Evolutionary conservation across 1,140 invertebrate genomes (phyloP).

Genomic region (Lineus longissimus): DNA sequence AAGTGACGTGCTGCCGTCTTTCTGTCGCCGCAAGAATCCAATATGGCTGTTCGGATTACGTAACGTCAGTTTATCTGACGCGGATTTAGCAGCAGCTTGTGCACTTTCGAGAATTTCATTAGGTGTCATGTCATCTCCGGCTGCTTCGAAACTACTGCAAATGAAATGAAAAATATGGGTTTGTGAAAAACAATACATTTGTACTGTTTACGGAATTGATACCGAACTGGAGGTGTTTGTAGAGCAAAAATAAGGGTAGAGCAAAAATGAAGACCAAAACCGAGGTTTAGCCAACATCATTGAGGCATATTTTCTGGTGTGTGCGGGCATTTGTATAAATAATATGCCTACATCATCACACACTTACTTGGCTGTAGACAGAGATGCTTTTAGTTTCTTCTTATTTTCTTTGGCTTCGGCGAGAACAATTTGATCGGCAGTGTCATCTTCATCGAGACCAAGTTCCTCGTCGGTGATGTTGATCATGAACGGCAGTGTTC

Average conservation of each 20-base stretch:
- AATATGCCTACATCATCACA: no score
- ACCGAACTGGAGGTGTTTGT: no score
- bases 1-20: slow-evolving; percentile 83
- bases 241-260: no score
- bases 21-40: slow-evolving; percentile 74
- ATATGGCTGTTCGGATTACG: slow-evolving; percentile 63
- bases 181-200: background rate
- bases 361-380: no score
- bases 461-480: slow-evolving; percentile 77
- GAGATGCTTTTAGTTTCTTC: no score
- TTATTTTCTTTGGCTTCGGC: slow-evolving; percentile 56
- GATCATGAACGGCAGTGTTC: slow-evolving; percentile 76
- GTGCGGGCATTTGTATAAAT: no score
- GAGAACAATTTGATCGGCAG: slow-evolving; percentile 44
- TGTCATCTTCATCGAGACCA: slow-evolving; percentile 71
- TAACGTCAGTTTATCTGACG: slow-evolving; percentile 63
- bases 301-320: slow-evolving; percentile 16
- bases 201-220: no score
- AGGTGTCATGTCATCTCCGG: slow-evolving; percentile 73
- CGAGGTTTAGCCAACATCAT: no score
- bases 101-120: slow-evolving; percentile 76
- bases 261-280: no score
- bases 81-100: slow-evolving; percentile 63
- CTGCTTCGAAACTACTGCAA: slow-evolving; percentile 69
- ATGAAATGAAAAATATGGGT: slow-evolving; percentile 30